phyloP scores from a whole-genome alignment of 2,797 vertebrate genomes.

The Oryzias sinensis region DNA sequence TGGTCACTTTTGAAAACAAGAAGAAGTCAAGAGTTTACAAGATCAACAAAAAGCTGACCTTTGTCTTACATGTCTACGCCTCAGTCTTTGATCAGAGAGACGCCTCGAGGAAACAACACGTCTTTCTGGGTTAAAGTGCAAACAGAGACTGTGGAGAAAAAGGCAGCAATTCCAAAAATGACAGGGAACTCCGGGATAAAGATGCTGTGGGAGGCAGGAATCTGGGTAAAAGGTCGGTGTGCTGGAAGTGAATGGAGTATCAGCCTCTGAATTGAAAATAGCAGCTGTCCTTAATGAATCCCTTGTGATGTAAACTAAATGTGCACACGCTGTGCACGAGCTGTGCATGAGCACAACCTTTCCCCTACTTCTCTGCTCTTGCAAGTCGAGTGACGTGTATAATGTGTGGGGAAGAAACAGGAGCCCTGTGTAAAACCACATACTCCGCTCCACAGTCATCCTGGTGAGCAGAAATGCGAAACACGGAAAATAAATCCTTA shows the following conservation, averaged over 20 bases:
- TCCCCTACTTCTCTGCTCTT: constrained; percentile 49
- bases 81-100: constrained; percentile 25
- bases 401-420: not conserved
- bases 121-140: constrained; percentile 70
- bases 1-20: constrained; percentile 9
- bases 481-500: too few species aligned
- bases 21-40: constrained; percentile 4
- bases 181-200: constrained; percentile 31
- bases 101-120: constrained; percentile 14
- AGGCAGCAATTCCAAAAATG: constrained; percentile 11
- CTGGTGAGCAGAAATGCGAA: not conserved
- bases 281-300: constrained; percentile 46
- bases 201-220: constrained; percentile 50
- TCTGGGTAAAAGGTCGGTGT: constrained; percentile 68
- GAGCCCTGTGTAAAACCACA: not conserved
- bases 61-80: constrained; percentile 7
- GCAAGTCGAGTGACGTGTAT: constrained; percentile 11
- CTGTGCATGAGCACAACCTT: constrained; percentile 24
- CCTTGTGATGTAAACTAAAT: constrained; percentile 33
- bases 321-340: not conserved
- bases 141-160: constrained; percentile 18
- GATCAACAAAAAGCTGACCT: constrained; percentile 6
- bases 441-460: not conserved
- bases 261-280: constrained; percentile 47
- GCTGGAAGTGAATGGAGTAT: constrained; percentile 36